These are phyloP conservation scores for Pipistrellus kuhlii DNA, from an alignment of 2,797 vertebrate genomes.

Conservation along the genomic window DNA sequence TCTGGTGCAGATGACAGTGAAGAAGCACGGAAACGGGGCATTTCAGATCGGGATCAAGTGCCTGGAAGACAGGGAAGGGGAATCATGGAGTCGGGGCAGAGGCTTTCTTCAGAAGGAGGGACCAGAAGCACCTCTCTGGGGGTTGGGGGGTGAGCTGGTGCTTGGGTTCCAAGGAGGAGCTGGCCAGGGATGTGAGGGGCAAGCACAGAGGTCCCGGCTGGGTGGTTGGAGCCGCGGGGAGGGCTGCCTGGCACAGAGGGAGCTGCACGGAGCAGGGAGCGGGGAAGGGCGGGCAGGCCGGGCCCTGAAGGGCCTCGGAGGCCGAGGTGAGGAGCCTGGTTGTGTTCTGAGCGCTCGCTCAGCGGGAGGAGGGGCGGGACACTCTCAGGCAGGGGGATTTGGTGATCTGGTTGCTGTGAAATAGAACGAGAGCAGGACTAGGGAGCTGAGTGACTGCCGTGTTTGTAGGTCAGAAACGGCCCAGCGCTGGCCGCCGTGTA, in stretches of 20 bases:
- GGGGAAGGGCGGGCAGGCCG: not conserved
- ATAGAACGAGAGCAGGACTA: not conserved
- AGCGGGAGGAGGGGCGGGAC: not conserved
- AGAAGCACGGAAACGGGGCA: not conserved
- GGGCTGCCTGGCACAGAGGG: too few species aligned
- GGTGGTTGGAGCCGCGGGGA: not conserved
- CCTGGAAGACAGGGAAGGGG: not conserved
- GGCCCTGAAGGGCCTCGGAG: not conserved
- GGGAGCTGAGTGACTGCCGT: not conserved
- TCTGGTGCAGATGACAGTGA: too few species aligned
- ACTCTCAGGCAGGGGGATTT: slow-evolving; percentile 52
- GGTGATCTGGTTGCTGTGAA: slow-evolving; percentile 62
- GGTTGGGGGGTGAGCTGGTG: not conserved
- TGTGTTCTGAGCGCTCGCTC: slow-evolving; percentile 25
- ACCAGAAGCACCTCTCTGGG: not conserved
- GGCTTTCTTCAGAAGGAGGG: not conserved
- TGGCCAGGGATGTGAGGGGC: not conserved
- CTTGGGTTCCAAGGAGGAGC: not conserved
- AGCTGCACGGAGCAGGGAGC: not conserved
- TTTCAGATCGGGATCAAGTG: not conserved
- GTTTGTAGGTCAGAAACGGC: slow-evolving; percentile 58
- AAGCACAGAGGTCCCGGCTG: not conserved
- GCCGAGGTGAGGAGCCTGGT: not conserved
- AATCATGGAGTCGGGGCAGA: not conserved
- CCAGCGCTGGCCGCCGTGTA: accelerated